Conservation (phyloP, 2,797 vertebrate genomes). For the Sebastes cheni region DNA sequence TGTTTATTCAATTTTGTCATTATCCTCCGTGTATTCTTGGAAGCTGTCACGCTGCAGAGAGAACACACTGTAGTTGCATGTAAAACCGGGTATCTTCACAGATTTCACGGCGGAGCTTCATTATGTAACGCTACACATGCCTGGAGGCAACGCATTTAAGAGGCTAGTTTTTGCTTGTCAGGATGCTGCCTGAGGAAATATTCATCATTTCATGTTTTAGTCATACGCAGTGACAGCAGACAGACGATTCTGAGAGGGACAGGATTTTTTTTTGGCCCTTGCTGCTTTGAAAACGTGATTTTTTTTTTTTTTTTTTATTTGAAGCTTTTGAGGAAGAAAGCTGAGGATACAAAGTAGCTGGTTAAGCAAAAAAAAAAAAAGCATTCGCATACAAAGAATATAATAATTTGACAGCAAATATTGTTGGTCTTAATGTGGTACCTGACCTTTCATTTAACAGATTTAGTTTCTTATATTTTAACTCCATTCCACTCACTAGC, state of each 20-base stretch:
- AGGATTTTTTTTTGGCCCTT: conserved; percentile 21
- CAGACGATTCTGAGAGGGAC: conserved; percentile 59
- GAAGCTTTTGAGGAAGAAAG: not conserved
- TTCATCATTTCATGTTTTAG: conserved; percentile 65
- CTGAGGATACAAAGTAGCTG: not conserved
- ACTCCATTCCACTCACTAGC: not conserved
- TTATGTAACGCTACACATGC: conserved; percentile 65
- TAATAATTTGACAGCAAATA: not conserved
- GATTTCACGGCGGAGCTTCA: conserved; percentile 45
- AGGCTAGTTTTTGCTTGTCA: conserved; percentile 66
- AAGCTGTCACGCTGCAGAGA: conserved; percentile 22
- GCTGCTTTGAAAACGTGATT: conserved; percentile 1
- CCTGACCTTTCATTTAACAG: not conserved
- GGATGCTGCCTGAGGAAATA: conserved; percentile 53
- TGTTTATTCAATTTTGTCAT: conserved; percentile 34
- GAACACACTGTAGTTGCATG: conserved; percentile 40
- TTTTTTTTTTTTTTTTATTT: not conserved
- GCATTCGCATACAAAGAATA: not conserved
- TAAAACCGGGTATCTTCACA: conserved; percentile 27
- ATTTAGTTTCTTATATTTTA: not conserved
- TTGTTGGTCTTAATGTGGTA: not conserved
- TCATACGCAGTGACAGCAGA: conserved; percentile 61
- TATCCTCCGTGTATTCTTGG: conserved; percentile 25
- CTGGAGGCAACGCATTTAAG: conserved; percentile 56
- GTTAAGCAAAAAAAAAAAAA: not conserved